A percentile compares a stretch with the other conserved stretches of the same genome.
phyloP scores from a whole-genome alignment of 2,113 vertebrate species.

The Neofelis nebulosa region DNA sequence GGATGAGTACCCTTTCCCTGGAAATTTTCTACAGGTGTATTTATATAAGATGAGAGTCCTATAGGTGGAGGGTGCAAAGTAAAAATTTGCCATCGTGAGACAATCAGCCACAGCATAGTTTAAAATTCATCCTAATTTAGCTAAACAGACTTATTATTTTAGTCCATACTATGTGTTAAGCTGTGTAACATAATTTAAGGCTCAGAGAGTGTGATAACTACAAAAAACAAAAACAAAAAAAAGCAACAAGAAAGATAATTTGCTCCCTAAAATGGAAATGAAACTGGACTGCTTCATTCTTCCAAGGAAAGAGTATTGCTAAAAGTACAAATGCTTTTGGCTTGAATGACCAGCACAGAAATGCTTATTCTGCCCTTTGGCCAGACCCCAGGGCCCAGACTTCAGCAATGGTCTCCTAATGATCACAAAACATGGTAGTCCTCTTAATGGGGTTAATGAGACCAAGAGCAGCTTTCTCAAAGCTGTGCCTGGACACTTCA shows the following conservation, averaged over 20 bases:
- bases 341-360: background rate
- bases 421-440: background rate
- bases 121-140: background rate
- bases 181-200: background rate
- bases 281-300: background rate
- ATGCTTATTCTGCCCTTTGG: background rate
- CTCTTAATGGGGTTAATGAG: background rate
- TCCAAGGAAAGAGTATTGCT: background rate
- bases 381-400: background rate
- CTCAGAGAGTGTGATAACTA: background rate
- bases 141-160: background rate
- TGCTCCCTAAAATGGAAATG: background rate
- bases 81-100: background rate
- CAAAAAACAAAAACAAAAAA: background rate
- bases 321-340: background rate
- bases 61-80: background rate
- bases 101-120: background rate
- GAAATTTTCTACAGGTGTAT: background rate
- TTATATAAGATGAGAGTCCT: background rate
- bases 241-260: background rate
- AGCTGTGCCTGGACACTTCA: background rate
- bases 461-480: slow-evolving; percentile 22
- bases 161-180: background rate
- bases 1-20: background rate
- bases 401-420: background rate